These are phyloP conservation scores for Axinella damicornis DNA, from an alignment of 37 sponge, comb jelly and placozoan genomes.

Conservation along the genomic window DNA sequence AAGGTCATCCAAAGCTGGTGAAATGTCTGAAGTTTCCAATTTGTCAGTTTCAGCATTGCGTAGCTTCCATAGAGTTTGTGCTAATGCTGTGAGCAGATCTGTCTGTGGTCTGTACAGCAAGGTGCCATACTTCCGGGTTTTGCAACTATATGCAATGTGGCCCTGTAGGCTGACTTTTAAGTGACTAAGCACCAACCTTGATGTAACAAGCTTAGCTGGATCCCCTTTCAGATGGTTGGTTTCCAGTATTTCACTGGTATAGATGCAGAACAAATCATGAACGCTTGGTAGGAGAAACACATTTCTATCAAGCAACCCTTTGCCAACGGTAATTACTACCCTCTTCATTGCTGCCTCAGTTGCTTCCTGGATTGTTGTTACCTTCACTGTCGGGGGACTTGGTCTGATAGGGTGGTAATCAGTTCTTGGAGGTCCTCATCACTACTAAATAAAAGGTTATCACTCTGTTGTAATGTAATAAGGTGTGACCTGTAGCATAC, in stretches of 20 bases:
- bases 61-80: conserved; percentile 6
- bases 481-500: too few relatives aligned
- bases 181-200: not conserved
- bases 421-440: too few relatives aligned
- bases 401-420: too few relatives aligned
- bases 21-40: too few relatives aligned
- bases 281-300: conserved; percentile 1
- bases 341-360: not conserved
- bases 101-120: conserved; percentile 7
- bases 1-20: too few relatives aligned
- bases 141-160: conserved; percentile 2
- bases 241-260: too few relatives aligned
- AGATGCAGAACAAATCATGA: not conserved
- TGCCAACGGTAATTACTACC: not conserved
- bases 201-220: not conserved
- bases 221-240: too few relatives aligned
- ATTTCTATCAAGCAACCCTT: conserved; percentile 2
- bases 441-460: too few relatives aligned
- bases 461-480: too few relatives aligned
- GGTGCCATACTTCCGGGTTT: conserved; percentile 16
- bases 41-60: too few relatives aligned
- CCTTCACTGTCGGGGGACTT: too few relatives aligned
- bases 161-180: not conserved
- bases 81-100: not conserved
- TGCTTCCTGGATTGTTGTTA: too few relatives aligned